Evolutionary conservation across 2,113 vertebrate genomes (phyloP).

Genomic region (Saguinus imperator): DNA sequence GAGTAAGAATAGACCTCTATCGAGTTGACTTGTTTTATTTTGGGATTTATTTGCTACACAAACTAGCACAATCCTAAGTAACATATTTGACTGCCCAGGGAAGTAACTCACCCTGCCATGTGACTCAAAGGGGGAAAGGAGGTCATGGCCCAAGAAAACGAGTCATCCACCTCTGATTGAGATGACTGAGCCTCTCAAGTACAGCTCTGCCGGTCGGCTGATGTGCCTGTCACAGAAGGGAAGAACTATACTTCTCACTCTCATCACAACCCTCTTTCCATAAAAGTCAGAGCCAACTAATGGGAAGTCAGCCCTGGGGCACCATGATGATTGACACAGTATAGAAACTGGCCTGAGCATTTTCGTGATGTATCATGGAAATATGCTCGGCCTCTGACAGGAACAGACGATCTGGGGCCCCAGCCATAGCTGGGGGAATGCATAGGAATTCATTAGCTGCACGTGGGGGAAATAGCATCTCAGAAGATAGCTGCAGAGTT

Average conservation of each 20-base stretch:
- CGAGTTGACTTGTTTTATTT: not conserved
- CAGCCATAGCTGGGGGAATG: rapidly evolving
- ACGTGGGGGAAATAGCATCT: rapidly evolving
- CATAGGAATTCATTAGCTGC: not conserved
- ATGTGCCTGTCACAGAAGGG: not conserved
- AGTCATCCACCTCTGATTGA: not conserved
- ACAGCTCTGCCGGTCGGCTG: not conserved
- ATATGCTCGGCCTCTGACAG: not conserved
- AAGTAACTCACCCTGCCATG: not conserved
- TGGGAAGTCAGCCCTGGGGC: not conserved
- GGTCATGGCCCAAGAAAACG: not conserved
- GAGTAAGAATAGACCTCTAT: not conserved
- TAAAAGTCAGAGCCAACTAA: not conserved
- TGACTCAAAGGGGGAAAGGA: not conserved
- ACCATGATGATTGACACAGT: too few relatives aligned
- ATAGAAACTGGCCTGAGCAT: not conserved
- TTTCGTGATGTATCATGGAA: not conserved
- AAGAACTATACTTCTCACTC: not conserved
- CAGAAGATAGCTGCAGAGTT: not conserved
- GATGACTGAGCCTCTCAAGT: not conserved
- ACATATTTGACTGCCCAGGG: not conserved
- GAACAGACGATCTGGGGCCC: not conserved
- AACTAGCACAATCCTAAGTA: not conserved
- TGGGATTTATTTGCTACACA: not conserved
- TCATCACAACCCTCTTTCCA: not conserved